Evolutionary conservation across 2,113 vertebrate genomes (phyloP).

Genomic region (Amia ocellicauda): DNA sequence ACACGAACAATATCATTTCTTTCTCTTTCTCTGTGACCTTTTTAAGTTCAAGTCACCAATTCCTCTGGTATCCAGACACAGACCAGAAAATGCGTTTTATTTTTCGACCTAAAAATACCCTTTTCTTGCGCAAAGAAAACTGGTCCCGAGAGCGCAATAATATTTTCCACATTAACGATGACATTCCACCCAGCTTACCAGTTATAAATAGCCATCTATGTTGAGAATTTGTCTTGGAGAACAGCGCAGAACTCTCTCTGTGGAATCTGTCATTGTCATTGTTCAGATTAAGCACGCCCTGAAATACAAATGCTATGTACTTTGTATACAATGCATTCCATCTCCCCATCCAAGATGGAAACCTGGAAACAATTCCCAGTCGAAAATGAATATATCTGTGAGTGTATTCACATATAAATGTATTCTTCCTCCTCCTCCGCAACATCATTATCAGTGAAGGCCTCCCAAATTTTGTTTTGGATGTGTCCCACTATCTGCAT

Average conservation of each 20-base stretch:
- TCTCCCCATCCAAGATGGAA: too few species aligned
- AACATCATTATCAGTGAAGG: too few species aligned
- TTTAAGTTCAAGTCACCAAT: conserved; percentile 19
- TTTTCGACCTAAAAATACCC: conserved; percentile 11
- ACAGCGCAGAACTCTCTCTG: not conserved
- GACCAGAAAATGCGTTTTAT: not conserved
- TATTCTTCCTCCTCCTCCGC: too few species aligned
- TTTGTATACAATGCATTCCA: too few species aligned
- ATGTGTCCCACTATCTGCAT: too few species aligned
- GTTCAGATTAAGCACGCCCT: too few species aligned
- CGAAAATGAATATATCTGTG: too few species aligned
- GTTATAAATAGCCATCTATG: conserved; percentile 1
- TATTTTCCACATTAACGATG: conserved; percentile 9
- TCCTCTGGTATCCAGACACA: not conserved
- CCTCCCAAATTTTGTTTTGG: too few species aligned
- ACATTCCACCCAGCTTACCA: not conserved
- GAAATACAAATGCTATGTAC: too few species aligned
- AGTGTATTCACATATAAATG: too few species aligned
- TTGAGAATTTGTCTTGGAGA: not conserved
- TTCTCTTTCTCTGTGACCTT: conserved; percentile 25
- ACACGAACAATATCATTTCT: not conserved
- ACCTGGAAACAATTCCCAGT: too few species aligned
- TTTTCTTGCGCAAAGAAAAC: conserved; percentile 7
- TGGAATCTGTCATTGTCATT: too few species aligned
- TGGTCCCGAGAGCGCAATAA: not conserved